Evolutionary conservation across 2,113 vertebrate genomes (phyloP), one percentile per base, ranked within the genome.

Genomic region (Takifugu bimaculatus): DNA sequence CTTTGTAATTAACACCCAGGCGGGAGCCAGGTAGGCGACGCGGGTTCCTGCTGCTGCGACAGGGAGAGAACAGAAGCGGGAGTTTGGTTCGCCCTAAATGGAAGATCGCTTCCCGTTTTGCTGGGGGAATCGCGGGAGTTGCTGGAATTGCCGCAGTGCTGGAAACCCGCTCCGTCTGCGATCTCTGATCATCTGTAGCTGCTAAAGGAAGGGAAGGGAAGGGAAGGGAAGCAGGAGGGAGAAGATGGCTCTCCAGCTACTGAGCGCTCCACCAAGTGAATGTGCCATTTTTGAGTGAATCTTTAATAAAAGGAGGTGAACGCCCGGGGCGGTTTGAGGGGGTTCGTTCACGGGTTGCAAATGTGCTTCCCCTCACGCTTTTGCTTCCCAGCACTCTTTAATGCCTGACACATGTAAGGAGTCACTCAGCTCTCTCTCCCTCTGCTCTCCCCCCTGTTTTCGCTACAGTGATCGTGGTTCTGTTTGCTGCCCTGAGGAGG

Each of bases 401-500:
- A 89, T 77, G 74, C 66, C 78, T 79, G 75, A 82, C 84, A 90
- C 76, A 80, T 80, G 81, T 89, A 87, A 70, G 78, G 50, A 88
- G 77, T 79, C 70, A 77, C 77, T 69, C 73, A 54, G 45, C 45
- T n/a, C 45, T 48, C 26, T 68, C 57, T 56, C 61, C 54, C 54
- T 63, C 72, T 53, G 57, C 54, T 25, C 70, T 60, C 64, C 63
- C 44, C 39, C 27, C 59, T 75, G 57, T 75, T 71, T 78, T 49
- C 63, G 65, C n/a, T 78, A 73, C 52, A 87, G 78, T 85, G 83
- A 88, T 89, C 67, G 86, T 88, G 77, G 86, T 82, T 74, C 76
- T 83, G 80, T 86, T 86, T 28, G 80, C 80, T 32, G 94, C 95
- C 78, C 91, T 98, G 77, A 93, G 95, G 81, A 92, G 93, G 48